A percentile compares a stretch with the other conserved stretches of the same genome.
Conservation (phyloP, 2,888 invertebrate species). For the Drosophila acutilabella region DNA sequence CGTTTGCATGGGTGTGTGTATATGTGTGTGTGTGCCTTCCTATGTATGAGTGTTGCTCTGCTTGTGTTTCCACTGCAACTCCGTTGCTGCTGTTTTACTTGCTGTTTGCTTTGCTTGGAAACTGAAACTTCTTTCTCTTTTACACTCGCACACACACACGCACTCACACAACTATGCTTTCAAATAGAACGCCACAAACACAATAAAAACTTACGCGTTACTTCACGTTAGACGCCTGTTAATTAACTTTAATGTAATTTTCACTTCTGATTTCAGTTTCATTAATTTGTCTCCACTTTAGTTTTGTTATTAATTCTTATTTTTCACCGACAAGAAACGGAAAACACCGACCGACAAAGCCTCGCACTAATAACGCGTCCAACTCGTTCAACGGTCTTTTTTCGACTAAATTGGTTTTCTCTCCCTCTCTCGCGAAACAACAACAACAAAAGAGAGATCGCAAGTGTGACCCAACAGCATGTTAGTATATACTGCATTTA, state of each 20-base stretch:
- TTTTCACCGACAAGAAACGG: constrained; percentile 61
- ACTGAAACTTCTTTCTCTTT: constrained; percentile 75
- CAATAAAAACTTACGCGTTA: constrained; percentile 61
- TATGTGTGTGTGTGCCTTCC: constrained; percentile 11
- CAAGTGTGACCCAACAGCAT: constrained; percentile 36
- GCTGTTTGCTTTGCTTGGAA: constrained; percentile 64
- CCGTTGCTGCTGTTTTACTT: constrained; percentile 53
- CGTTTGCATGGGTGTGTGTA: constrained; percentile 25
- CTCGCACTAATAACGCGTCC: constrained; percentile 54
- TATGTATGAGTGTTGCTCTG: constrained; percentile 51
- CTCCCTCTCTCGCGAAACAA: constrained; percentile 49
- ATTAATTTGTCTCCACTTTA: constrained; percentile 47
- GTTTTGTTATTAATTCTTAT: constrained; percentile 46
- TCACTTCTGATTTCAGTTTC: constrained; percentile 39
- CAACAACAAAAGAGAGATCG: constrained; percentile 14
- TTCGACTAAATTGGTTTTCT: constrained; percentile 31
- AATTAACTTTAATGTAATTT: constrained; percentile 36
- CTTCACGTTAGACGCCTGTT: constrained; percentile 22
- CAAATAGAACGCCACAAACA: constrained; percentile 39
- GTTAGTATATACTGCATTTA: background rate
- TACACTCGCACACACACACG: constrained; percentile 46
- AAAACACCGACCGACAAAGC: constrained; percentile 62
- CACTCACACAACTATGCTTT: constrained; percentile 28
- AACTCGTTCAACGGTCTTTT: constrained; percentile 38
- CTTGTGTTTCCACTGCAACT: constrained; percentile 76